phyloP scores from a whole-genome alignment of 2,888 invertebrate species.

The Andrena chrysosceles region DNA sequence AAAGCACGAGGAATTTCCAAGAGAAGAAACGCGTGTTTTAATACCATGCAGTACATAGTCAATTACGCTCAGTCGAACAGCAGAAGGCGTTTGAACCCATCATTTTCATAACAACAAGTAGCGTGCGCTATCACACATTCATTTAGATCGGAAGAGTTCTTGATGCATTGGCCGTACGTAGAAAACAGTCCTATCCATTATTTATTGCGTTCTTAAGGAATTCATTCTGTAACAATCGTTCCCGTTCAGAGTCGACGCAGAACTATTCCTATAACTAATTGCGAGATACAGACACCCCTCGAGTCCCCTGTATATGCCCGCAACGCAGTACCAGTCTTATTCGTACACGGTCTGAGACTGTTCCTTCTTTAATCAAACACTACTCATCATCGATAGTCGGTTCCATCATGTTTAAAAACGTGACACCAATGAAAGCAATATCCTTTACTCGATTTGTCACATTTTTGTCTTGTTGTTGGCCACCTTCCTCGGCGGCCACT shows the following conservation, averaged over 20 bases:
- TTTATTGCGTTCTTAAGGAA: neutral
- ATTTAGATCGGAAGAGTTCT: too few species aligned
- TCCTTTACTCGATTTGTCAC: slow-evolving; percentile 48
- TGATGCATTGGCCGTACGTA: neutral
- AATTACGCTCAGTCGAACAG: too few species aligned
- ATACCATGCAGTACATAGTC: too few species aligned
- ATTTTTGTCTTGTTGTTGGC: slow-evolving; percentile 56
- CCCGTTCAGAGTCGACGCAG: too few species aligned
- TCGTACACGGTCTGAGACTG: slow-evolving; percentile 36
- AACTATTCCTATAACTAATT: neutral
- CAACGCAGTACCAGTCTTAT: neutral
- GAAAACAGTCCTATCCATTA: neutral
- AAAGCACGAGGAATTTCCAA: too few species aligned
- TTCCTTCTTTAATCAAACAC: neutral
- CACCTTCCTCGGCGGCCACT: slow-evolving; percentile 36
- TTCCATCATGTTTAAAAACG: neutral
- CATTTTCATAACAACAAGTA: neutral
- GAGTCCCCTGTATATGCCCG: neutral
- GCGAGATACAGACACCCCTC: neutral
- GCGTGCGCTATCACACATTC: too few species aligned
- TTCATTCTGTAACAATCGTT: neutral
- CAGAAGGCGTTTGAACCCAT: neutral
- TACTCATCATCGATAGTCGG: too few species aligned
- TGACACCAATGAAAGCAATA: slow-evolving; percentile 40
- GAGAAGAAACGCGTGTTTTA: too few species aligned